Base-by-base conservation (phyloP, 2,113 vertebrate species). In the Chrysemys picta region DNA sequence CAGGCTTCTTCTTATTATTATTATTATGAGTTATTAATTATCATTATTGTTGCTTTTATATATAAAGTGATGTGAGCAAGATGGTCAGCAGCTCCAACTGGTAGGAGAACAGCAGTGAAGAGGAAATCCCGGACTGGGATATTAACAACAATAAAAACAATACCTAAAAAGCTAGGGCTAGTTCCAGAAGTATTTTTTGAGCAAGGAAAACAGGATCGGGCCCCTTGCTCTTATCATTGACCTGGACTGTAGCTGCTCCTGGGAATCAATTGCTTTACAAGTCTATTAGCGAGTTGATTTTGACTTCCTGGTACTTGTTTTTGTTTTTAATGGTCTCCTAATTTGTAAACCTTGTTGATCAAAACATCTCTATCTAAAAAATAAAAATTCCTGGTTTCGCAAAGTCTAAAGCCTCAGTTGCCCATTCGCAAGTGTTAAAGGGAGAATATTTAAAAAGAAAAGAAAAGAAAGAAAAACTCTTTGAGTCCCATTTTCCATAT, bases 161-260 rank as follows among this genome's bases (percentile, higher is more conserved):
- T 10, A 19, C 22, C 6, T 3, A 72, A 35, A 84, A 31, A 17
- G 50, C 1, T 4, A 5, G 10, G 3, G 47, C 47, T 80, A 24
- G 49, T 56, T 16, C 24, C 89, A 88, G 75, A 86, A 47, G 86
- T 38, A 2, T 84, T 87, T 83, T 35, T 86, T 10, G 21, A 49
- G 88, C 21, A 85, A 87, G 24, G 8, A 56, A 56, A 38, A 1
- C 80, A 88, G 95, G 91, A 97, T 97, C 42, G 85, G 80, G 56
- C 91, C 90, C 94, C 42, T 10, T 17, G 52, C 47, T 1, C 42
- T 56, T 6, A 49, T 78, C 90, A 59, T 59, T 49, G 42, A 38
- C 50, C 52, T 22, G 8, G 12, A 14, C 52, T 76, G 13, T 80
- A 59, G 82, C 90, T 2, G 11, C 22, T 52, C 35, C 56, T 35